phyloP scores from a whole-genome alignment of 92 coral and sea anemone genomes.

The Heteractis magnifica region DNA sequence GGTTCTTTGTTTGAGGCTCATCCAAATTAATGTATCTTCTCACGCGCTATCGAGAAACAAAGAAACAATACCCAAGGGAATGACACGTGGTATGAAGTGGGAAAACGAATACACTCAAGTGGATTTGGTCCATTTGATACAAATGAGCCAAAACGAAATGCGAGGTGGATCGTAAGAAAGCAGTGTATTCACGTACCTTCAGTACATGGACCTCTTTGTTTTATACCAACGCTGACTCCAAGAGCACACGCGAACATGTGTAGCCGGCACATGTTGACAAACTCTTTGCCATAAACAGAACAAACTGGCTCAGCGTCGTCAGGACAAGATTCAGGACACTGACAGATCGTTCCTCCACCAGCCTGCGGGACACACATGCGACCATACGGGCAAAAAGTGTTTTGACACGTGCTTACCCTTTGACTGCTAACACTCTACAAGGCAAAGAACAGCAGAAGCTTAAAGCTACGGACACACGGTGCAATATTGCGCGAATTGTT shows the following conservation, averaged over 20 bases:
- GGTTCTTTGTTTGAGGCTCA: too few species aligned
- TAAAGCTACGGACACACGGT: background rate
- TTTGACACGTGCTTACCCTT: conserved; percentile 17
- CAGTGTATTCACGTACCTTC: background rate
- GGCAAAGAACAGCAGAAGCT: background rate
- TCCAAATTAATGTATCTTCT: too few species aligned
- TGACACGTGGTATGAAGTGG: too few species aligned
- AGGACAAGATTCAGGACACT: conserved; percentile 45
- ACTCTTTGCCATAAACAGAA: conserved; percentile 43
- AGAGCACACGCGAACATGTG: conserved; percentile 56
- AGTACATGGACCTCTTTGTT: conserved; percentile 43
- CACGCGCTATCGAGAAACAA: too few species aligned
- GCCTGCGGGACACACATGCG: conserved; percentile 28
- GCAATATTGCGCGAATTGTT: too few species aligned
- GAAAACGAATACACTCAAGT: too few species aligned
- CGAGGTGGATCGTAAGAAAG: too few species aligned
- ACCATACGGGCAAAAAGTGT: conserved; percentile 52
- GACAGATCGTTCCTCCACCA: conserved; percentile 41
- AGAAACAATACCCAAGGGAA: too few species aligned
- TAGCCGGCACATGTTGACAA: conserved; percentile 44
- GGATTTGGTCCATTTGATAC: too few species aligned
- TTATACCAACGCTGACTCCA: conserved; percentile 42
- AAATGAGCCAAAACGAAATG: too few species aligned
- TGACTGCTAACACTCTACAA: conserved; percentile 26
- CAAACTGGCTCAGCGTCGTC: conserved; percentile 52